Evolutionary conservation across 2,797 vertebrate species (phyloP), one percentile per base, ranked within the genome.

Genomic region (Helostoma temminkii): DNA sequence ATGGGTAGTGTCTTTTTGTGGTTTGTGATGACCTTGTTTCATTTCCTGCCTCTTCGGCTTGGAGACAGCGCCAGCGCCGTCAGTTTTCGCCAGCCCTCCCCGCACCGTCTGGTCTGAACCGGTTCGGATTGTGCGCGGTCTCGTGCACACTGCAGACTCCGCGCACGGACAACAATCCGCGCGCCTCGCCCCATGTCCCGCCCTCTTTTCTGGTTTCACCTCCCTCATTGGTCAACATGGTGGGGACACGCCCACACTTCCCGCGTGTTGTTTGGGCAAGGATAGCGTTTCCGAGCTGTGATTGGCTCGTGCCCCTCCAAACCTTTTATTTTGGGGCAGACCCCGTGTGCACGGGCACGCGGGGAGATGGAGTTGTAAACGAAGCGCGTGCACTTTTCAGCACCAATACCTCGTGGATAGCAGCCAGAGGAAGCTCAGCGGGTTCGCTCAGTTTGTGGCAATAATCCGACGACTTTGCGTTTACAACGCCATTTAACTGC

Each of bases 31-130:
- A 72, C 75, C 71, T 65, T 65, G 30, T 77, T 71, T 76, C 55
- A 74, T 88, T 89, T 89, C 72, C 81, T 81, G 83, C 82, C 84
- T 58, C 76, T 85, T 79, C 64, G 71, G 80, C 83, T 66, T 70
- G 56, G 78, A 80, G 54, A 81, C 81, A 78, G 54, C 69, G 74
- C 63, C 81, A 78, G 54, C 69, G 74, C 63, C 58, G 78, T 83
- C 67, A 78, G 84, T 72, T 67, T 84, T 80, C 81, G 72, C 85
- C 88, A 90, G 78, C 84, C 85, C 92, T 80, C 83, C 82, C 81
- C 73, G 39, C 72, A 58, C 48, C 56, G 88, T 90, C 91, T 90
- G 93, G 94, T 95, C 94, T 94, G 90, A 95, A 95, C 94, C 93
- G 93, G 94, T 95, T 95, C 89, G 85, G 82, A 70, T 77, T 78